These are phyloP conservation scores for Alca torda DNA, from an alignment of 2,797 vertebrate species.

Conservation along the genomic window DNA sequence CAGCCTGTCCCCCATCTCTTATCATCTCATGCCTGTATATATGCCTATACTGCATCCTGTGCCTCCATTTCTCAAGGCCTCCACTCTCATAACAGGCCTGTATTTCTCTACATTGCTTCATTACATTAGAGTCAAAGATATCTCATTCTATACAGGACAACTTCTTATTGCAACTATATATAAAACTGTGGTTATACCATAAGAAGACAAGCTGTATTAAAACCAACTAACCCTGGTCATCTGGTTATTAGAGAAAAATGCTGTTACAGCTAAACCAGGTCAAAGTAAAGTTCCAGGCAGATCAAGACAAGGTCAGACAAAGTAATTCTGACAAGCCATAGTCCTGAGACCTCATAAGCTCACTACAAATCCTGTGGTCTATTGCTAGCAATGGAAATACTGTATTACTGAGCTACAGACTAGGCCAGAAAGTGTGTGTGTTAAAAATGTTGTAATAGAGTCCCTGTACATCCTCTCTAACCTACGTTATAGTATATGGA, in stretches of 20 bases:
- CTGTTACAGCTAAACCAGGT: background rate
- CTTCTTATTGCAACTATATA: background rate
- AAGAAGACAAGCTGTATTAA: background rate
- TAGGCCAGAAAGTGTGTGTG: background rate
- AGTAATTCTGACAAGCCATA: background rate
- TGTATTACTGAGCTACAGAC: background rate
- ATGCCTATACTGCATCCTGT: background rate
- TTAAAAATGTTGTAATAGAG: background rate
- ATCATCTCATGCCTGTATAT: background rate
- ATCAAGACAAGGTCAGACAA: background rate
- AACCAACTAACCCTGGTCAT: background rate
- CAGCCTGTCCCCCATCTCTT: background rate
- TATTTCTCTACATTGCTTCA: background rate
- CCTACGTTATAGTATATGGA: background rate
- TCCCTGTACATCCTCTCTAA: background rate
- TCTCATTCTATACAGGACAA: background rate
- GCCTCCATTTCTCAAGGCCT: background rate
- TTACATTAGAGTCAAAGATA: background rate
- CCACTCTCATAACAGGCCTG: fast-evolving
- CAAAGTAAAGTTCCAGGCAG: background rate
- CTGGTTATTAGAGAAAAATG: background rate
- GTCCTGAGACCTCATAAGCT: background rate
- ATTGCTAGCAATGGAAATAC: background rate
- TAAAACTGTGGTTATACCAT: background rate
- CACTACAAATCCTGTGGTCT: background rate